Percentiles rank a stretch among this genome's conserved stretches.
Conservation (phyloP, 2,797 vertebrate genomes). For the Stomatorhinus walkeri region DNA sequence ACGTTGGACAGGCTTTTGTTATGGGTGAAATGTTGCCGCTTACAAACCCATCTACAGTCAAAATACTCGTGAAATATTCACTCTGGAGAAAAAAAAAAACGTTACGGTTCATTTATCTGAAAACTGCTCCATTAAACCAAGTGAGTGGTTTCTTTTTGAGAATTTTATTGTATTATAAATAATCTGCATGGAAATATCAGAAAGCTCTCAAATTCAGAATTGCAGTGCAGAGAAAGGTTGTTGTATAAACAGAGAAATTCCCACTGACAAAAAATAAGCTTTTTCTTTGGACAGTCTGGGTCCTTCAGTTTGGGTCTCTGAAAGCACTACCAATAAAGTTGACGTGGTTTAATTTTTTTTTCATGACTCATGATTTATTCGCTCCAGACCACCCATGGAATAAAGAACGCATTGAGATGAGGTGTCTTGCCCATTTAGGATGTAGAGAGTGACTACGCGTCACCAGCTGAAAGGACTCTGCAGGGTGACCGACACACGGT, state of each 20-base stretch:
- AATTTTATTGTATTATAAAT: slow-evolving; percentile 6
- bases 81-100: neutral
- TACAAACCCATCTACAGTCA: neutral
- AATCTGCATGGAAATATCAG: slow-evolving; percentile 7
- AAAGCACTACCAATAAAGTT: neutral
- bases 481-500: neutral
- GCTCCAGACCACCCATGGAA: neutral
- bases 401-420: neutral
- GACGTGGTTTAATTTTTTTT: neutral
- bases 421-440: neutral
- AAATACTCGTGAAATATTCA: neutral
- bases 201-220: neutral
- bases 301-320: neutral
- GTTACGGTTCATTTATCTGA: neutral
- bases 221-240: neutral
- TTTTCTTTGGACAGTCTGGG: neutral
- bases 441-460: neutral
- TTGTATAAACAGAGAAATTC: neutral
- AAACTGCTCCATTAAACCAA: neutral
- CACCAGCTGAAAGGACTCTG: neutral
- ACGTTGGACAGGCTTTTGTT: slow-evolving; percentile 3
- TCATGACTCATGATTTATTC: neutral
- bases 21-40: neutral
- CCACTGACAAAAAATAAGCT: neutral
- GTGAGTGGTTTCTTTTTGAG: neutral